phyloP scores from a whole-genome alignment of 2,888 invertebrate genomes.

The Papilio protenor region DNA sequence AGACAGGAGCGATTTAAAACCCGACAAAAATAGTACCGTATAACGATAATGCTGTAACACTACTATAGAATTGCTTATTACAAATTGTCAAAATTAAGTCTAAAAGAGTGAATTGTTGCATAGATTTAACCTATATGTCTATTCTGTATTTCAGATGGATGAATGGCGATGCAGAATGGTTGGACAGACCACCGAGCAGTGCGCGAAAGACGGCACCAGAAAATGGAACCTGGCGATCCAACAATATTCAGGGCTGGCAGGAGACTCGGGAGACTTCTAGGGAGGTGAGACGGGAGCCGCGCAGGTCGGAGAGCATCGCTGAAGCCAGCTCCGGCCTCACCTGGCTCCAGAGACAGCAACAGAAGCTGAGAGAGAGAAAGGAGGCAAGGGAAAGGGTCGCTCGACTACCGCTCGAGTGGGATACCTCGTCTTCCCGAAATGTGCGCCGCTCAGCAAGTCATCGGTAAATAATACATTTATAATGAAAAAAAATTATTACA shows the following conservation, averaged over 20 bases:
- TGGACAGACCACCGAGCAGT: conserved; percentile 67
- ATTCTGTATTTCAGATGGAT: conserved; percentile 68
- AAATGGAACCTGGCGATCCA: conserved; percentile 75
- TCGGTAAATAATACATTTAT: conserved; percentile 61
- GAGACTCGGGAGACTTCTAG: conserved; percentile 70
- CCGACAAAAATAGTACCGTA: conserved; percentile 30
- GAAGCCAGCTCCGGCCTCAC: conserved; percentile 85
- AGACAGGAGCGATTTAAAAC: no score
- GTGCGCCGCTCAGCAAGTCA: conserved; percentile 81
- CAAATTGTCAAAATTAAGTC: neutral
- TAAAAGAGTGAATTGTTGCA: no score
- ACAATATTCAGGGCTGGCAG: conserved; percentile 75
- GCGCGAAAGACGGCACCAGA: conserved; percentile 68
- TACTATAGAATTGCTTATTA: neutral
- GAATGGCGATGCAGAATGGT: conserved; percentile 78
- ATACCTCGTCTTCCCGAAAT: conserved; percentile 74
- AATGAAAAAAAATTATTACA: neutral
- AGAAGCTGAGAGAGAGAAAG: conserved; percentile 90
- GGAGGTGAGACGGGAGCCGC: conserved; percentile 63
- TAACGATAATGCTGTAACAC: conserved; percentile 2
- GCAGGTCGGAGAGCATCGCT: conserved; percentile 72
- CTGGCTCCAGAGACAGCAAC: conserved; percentile 93
- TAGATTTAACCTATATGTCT: neutral
- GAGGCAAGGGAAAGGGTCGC: conserved; percentile 90
- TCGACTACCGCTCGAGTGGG: conserved; percentile 88